These are phyloP conservation scores for Nerophis ophidion DNA, from an alignment of 2,113 vertebrate species.

Conservation along the genomic window DNA sequence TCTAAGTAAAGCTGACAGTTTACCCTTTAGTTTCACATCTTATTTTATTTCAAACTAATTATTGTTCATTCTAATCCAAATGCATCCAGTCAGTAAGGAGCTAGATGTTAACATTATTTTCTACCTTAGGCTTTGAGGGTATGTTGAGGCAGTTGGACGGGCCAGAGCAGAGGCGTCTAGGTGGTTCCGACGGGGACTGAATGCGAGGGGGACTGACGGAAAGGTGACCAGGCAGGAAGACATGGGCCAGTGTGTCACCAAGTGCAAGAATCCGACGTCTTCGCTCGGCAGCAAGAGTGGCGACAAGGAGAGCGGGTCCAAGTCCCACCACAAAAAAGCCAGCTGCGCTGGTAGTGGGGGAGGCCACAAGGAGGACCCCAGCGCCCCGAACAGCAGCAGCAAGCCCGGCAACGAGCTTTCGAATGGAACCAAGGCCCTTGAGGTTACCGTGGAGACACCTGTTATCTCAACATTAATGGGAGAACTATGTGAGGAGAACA, in stretches of 20 bases:
- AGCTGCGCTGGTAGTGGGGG: slow-evolving; percentile 70
- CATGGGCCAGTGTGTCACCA: slow-evolving; percentile 99
- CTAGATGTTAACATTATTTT: slow-evolving; percentile 5
- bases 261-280: slow-evolving; percentile 98
- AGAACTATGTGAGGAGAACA: slow-evolving; percentile 72
- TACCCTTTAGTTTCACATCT: too few relatives aligned
- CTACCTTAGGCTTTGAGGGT: slow-evolving; percentile 69
- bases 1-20: too few relatives aligned
- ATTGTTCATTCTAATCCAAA: too few relatives aligned
- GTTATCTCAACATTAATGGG: slow-evolving; percentile 67
- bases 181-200: slow-evolving; percentile 74
- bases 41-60: too few relatives aligned
- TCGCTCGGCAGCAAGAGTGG: slow-evolving; percentile 98
- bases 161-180: slow-evolving; percentile 74
- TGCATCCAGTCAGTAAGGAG: background rate
- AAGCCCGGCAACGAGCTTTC: slow-evolving; percentile 83
- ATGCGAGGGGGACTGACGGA: slow-evolving; percentile 63
- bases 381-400: slow-evolving; percentile 69
- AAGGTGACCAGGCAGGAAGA: slow-evolving; percentile 57
- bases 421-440: slow-evolving; percentile 90
- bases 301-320: slow-evolving; percentile 85
- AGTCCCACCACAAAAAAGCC: slow-evolving; percentile 84
- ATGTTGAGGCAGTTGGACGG: slow-evolving; percentile 81
- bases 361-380: slow-evolving; percentile 81
- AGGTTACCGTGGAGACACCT: slow-evolving; percentile 76